phyloP scores from a whole-genome alignment of 1,140 invertebrate species.

The Eciton burchellii region DNA sequence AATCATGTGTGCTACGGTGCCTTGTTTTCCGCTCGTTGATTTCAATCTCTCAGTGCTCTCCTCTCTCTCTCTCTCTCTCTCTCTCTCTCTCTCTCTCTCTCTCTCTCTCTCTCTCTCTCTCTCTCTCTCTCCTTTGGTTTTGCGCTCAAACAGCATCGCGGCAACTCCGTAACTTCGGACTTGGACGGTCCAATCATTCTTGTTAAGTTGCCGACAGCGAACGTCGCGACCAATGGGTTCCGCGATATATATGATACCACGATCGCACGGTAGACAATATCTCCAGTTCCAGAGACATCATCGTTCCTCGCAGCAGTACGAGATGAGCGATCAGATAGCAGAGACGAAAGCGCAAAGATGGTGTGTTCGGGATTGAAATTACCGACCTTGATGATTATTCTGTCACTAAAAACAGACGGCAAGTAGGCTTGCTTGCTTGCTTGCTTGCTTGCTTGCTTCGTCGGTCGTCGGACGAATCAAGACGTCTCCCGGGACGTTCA shows the following conservation, averaged over 20 bases:
- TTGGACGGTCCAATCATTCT: slow-evolving; percentile 54
- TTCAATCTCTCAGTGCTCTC: slow-evolving; percentile 68
- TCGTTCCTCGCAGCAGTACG: background rate
- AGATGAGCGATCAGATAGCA: background rate
- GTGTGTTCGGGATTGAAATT: background rate
- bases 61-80: no score
- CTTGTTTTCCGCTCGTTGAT: slow-evolving; percentile 73
- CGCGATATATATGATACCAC: slow-evolving; percentile 14
- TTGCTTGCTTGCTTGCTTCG: no score
- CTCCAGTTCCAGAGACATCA: slow-evolving; percentile 8
- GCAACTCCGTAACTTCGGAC: slow-evolving; percentile 53
- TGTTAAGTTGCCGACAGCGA: slow-evolving; percentile 44
- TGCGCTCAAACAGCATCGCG: slow-evolving; percentile 25
- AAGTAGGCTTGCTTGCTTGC: background rate
- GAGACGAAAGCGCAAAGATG: background rate
- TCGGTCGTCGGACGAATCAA: background rate
- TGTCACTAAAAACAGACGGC: background rate
- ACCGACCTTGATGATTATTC: background rate
- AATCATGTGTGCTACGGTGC: slow-evolving; percentile 31
- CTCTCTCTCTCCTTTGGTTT: no score
- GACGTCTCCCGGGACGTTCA: slow-evolving; percentile 9
- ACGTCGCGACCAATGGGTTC: slow-evolving; percentile 44
- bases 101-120: no score
- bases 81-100: no score
- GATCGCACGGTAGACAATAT: background rate